Conservation (phyloP, 2,888 invertebrate species). For the Drosophila mayaguana region DNA sequence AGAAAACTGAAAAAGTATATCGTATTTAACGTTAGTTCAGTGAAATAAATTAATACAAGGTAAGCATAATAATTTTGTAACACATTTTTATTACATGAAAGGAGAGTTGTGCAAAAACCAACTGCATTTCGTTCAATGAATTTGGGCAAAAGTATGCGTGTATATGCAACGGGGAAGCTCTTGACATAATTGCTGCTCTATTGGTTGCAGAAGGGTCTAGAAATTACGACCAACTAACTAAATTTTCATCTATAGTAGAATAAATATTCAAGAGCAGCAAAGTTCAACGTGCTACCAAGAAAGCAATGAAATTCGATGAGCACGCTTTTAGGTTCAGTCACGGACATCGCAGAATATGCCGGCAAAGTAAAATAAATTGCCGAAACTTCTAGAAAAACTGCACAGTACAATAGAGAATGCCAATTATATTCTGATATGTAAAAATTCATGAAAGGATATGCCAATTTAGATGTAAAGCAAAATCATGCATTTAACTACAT, state of each 20-base stretch:
- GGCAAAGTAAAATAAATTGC: not conserved
- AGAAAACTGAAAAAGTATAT: slow-evolving; percentile 49
- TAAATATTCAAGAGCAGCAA: not conserved
- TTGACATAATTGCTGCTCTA: slow-evolving; percentile 47
- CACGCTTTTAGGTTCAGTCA: slow-evolving; percentile 29
- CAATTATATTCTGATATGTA: not conserved
- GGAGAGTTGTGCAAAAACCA: not conserved
- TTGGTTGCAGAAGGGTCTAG: slow-evolving; percentile 56
- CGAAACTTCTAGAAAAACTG: slow-evolving; percentile 38
- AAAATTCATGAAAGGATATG: too few species aligned
- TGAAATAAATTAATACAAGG: slow-evolving; percentile 69
- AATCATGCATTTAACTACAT: not conserved
- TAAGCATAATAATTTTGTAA: slow-evolving; percentile 39
- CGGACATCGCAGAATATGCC: slow-evolving; percentile 31
- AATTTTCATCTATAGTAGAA: slow-evolving; percentile 36
- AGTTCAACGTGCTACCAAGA: not conserved
- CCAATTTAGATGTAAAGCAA: too few species aligned
- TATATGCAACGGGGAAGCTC: slow-evolving; percentile 25
- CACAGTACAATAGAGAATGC: not conserved
- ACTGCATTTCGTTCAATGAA: not conserved
- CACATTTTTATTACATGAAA: not conserved
- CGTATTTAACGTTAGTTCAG: slow-evolving; percentile 59
- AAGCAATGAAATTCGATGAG: not conserved
- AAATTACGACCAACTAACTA: slow-evolving; percentile 5
- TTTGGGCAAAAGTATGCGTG: not conserved